Conservation (phyloP, 1,140 invertebrate genomes). For the Lutraria rhynchaena region DNA sequence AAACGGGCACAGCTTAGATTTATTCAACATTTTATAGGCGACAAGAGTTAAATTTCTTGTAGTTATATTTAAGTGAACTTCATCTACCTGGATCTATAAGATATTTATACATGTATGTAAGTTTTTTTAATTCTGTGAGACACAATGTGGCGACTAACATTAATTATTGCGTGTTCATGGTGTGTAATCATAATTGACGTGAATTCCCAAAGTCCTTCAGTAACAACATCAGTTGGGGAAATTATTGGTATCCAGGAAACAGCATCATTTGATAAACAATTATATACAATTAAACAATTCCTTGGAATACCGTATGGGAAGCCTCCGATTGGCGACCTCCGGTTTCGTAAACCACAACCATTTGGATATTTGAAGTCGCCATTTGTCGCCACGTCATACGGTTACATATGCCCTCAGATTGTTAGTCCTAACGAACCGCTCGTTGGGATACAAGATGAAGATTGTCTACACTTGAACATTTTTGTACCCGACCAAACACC, state of each 20-base stretch:
- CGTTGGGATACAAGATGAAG: conserved; percentile 85
- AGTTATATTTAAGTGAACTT: too few species aligned
- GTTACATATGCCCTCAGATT: conserved; percentile 81
- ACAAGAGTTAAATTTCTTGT: too few species aligned
- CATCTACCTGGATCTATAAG: too few species aligned
- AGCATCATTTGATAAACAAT: conserved; percentile 1
- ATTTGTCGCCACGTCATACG: conserved; percentile 87
- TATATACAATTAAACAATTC: conserved; percentile 84
- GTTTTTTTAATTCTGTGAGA: too few species aligned
- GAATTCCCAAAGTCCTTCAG: too few species aligned
- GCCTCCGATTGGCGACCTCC: conserved; percentile 92
- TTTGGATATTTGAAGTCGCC: conserved; percentile 92
- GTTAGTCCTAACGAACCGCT: background rate
- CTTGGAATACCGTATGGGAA: conserved; percentile 95
- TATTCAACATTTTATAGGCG: too few species aligned
- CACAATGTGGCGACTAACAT: too few species aligned
- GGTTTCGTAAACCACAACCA: conserved; percentile 90
- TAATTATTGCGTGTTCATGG: too few species aligned
- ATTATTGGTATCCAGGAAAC: conserved; percentile 22
- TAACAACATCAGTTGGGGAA: conserved; percentile 17
- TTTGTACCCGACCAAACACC: conserved; percentile 85
- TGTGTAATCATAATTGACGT: too few species aligned
- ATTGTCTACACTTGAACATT: conserved; percentile 97
- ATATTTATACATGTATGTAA: too few species aligned
- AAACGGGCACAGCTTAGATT: too few species aligned